Evolutionary conservation across 2,113 vertebrate genomes (phyloP), one percentile per base, ranked within the genome.

Genomic region (Onychostruthus taczanowskii): DNA sequence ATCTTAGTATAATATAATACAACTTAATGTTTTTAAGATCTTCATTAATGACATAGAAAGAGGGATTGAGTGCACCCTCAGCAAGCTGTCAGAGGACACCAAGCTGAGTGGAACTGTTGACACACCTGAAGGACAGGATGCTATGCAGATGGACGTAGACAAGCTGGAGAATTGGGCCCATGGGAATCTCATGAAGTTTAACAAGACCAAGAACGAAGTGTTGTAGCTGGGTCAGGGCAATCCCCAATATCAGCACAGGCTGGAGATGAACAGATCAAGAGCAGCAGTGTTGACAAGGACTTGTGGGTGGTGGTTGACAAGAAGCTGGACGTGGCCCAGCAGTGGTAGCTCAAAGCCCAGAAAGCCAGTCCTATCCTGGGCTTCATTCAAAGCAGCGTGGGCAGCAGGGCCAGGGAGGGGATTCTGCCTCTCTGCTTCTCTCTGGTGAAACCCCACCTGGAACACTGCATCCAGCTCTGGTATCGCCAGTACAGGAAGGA

Each of bases 41-140:
- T 35, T 31, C 17, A 41, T 31, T 53, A 30, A 53, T 0, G 0
- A 24, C 13, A 30, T 53, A 0, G 0, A 44, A 14, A 61, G 62
- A 75, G 53, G n/a, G 39, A 53, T 7, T 35, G 16, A 61, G n/a
- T 16, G 14, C 20, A 68, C 4, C 3, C 24, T 61, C 55, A 53
- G 9, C 20, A 75, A 82, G 41, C 2, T 61, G n/a, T 30, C 28
- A 82, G 53, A 46, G 53, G 46, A 67, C 46, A 68, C 39, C 39
- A 75, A 53, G n/a, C 13, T 61, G 39, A 74, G 39, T 26, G 13
- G 24, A 24, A 9, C 39, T 47, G 44, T 18, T 62, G 41, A 62
- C 17, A 76, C 14, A 62, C 8, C 13, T 68, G n/a, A 46, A 68
- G 24, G 46, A 52, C 23, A 30, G 52, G 33, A 68, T 41, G 53